Evolutionary conservation across 2,797 vertebrate genomes (phyloP).

Genomic region (Saxicola maurus): DNA sequence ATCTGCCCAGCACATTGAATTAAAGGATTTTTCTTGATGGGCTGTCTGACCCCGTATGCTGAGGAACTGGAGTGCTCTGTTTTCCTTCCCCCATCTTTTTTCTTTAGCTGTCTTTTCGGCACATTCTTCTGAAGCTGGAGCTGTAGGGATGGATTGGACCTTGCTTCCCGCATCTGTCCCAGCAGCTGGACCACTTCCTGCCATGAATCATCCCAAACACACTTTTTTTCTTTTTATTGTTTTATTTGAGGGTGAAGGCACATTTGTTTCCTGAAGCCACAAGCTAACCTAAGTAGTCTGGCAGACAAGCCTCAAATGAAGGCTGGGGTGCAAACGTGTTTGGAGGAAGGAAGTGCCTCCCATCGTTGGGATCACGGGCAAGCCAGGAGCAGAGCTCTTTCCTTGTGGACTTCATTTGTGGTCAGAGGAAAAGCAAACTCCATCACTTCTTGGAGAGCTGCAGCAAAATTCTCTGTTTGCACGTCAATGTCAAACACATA

Average conservation of each 20-base stretch:
- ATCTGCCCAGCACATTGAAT: slow-evolving; percentile 25
- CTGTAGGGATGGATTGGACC: neutral
- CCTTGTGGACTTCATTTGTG: neutral
- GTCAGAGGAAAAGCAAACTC: neutral
- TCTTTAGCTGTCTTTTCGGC: neutral
- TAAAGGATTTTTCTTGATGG: slow-evolving; percentile 30
- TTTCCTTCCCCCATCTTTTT: slow-evolving; percentile 27
- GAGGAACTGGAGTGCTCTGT: neutral
- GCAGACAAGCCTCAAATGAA: neutral
- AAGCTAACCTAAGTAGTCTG: neutral
- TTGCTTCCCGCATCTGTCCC: slow-evolving; percentile 26
- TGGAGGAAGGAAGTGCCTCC: slow-evolving; percentile 10
- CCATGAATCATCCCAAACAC: slow-evolving; percentile 19
- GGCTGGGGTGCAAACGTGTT: neutral
- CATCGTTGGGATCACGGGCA: accelerated
- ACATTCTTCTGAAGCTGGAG: neutral
- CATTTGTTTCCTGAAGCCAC: slow-evolving; percentile 37
- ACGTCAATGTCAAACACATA: neutral
- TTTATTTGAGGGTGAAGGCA: slow-evolving; percentile 34
- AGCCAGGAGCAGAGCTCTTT: neutral
- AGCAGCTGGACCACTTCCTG: slow-evolving; percentile 53
- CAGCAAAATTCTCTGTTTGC: neutral
- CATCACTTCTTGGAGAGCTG: neutral
- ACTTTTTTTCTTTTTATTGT: neutral
- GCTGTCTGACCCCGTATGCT: neutral